Base-by-base conservation (phyloP, 2,113 vertebrate genomes). In the Theropithecus gelada region DNA sequence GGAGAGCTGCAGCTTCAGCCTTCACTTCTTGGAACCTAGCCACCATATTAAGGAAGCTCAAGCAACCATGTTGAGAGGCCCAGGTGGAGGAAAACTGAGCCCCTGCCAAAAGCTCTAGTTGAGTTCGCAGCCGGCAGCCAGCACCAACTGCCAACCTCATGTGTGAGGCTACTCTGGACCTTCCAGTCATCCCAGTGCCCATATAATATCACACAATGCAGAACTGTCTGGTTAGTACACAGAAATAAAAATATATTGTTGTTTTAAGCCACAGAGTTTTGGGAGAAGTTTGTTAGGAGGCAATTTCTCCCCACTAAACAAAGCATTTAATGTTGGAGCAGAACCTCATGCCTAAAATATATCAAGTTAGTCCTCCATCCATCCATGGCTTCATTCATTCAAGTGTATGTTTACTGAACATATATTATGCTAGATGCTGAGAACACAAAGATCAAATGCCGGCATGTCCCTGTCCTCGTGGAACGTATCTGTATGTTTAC, bases 121-220 rank as follows among this genome's bases (percentile, higher is more conserved):
- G 40, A 93, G 82, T 66, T 96, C 95, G 81, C 73, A 96, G 83
- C 66, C 85, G 89, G 52, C n/a, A 94, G 82, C 79, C 94, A 80
- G 75, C 43, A 76, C 59, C 92, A 96, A 93, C 79, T 93, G 92
- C 92, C 79, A 94, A 80, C 32, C 89, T 89, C 83, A 82, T 18
- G 30, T 61, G 25, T 17, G 52, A 82, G 57, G 79, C 92, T 96
- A 84, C 91, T 92, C 93, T 92, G 93, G 94, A 96, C 75, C 35
- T 86, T 90, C 88, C 68, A 79, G 61, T 38, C 83, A 96, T 76
- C 48, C 40, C 38, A 93, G 48, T 66, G 25, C 32, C 57, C 83
- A 72, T 48, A 14, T 23, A 96, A 90, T 48, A 94, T 81, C 85
- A 66, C 25, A 85, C 12, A 48, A 97, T 91, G n/a, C 45, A 88